phyloP scores from a whole-genome alignment of 2,113 vertebrate genomes.

The Myotis yumanensis region DNA sequence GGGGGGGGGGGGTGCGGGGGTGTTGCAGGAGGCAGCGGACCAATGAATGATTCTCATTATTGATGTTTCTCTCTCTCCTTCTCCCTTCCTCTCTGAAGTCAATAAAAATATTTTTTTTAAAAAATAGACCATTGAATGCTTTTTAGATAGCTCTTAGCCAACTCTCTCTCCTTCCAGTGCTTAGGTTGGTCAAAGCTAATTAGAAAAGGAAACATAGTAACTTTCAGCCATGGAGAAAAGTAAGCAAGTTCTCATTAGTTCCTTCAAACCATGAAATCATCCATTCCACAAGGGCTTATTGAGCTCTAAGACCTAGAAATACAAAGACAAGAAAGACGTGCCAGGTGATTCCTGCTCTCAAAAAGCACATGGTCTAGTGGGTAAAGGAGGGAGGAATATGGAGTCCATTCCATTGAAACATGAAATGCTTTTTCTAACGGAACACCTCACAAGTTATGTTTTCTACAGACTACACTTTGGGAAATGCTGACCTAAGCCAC shows the following conservation, averaged over 20 bases:
- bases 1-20: no score
- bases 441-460: slow-evolving; percentile 10
- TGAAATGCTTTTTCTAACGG: neutral
- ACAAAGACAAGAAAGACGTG: slow-evolving; percentile 17
- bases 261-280: slow-evolving; percentile 37
- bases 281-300: slow-evolving; percentile 22
- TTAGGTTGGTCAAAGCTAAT: slow-evolving; percentile 40
- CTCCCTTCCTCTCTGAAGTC: no score
- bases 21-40: no score
- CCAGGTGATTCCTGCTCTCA: neutral
- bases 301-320: slow-evolving; percentile 2
- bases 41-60: no score
- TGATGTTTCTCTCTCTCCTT: no score
- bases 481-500: slow-evolving; percentile 21
- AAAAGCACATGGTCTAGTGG: neutral
- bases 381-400: neutral
- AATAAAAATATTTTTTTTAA: no score
- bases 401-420: neutral
- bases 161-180: neutral
- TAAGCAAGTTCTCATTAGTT: slow-evolving; percentile 24
- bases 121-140: neutral
- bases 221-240: slow-evolving; percentile 39
- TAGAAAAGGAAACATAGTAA: slow-evolving; percentile 22
- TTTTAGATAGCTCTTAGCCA: slow-evolving; percentile 21
- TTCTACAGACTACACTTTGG: neutral